Conservation (phyloP, 37 sponge, comb jelly and placozoan genomes). For the Spongia lamella region DNA sequence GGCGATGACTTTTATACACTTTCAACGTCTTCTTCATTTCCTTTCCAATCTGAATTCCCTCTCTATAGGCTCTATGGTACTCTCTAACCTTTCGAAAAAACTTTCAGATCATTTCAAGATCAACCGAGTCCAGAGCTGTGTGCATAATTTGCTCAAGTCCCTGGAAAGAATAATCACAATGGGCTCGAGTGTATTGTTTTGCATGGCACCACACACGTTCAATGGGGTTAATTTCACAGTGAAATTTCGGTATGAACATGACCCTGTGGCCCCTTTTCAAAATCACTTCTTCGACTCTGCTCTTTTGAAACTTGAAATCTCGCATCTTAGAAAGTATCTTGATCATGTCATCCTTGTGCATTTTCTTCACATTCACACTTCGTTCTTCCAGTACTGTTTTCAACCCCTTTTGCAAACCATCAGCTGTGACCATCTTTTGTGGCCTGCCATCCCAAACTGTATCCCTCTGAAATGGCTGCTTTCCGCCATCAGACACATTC, state of each 20-base stretch:
- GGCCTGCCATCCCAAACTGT: slow-evolving; percentile 10
- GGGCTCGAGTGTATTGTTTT: slow-evolving; percentile 5
- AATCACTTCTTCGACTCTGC: not conserved
- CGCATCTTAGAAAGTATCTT: not conserved
- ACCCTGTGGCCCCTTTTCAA: not conserved
- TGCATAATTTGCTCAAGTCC: not conserved
- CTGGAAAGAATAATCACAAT: slow-evolving; percentile 1
- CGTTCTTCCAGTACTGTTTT: too few relatives aligned
- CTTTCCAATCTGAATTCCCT: slow-evolving; percentile 1
- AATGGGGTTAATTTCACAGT: slow-evolving; percentile 9
- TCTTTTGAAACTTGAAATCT: slow-evolving; percentile 2
- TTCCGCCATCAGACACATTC: slow-evolving; percentile 16
- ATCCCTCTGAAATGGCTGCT: slow-evolving; percentile 5
- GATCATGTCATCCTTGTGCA: not conserved
- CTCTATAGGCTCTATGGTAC: slow-evolving; percentile 4
- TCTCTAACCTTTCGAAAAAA: slow-evolving; percentile 21
- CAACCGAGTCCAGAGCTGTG: slow-evolving; percentile 14
- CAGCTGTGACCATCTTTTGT: slow-evolving; percentile 17
- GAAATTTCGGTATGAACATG: not conserved
- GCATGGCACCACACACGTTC: too few relatives aligned
- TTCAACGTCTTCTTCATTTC: slow-evolving; percentile 10
- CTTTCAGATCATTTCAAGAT: slow-evolving; percentile 15
- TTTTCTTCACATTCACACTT: not conserved
- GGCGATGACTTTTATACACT: slow-evolving; percentile 20
- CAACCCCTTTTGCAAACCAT: too few relatives aligned